phyloP scores from a whole-genome alignment of 2,888 invertebrate genomes.

The Horisme vitalbata region DNA sequence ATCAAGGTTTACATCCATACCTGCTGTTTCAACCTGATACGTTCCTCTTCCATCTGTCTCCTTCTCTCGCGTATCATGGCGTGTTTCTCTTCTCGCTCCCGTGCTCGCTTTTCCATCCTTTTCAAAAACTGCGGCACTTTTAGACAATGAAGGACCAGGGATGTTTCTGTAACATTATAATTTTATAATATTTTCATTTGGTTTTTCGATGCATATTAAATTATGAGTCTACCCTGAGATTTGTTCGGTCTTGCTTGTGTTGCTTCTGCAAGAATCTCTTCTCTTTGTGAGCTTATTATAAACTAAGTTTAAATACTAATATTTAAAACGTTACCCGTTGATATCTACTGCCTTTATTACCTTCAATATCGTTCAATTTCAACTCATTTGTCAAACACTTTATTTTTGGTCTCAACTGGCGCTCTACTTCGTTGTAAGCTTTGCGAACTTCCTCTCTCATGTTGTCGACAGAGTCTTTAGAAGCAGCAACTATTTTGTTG shows the following conservation, averaged over 20 bases:
- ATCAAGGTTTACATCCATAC: constrained; percentile 37
- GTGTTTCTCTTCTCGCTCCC: constrained; percentile 84
- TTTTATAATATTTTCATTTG: too few species aligned
- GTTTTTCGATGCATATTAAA: too few species aligned
- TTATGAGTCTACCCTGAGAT: too few species aligned
- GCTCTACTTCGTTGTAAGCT: constrained; percentile 80
- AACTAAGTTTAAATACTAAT: too few species aligned
- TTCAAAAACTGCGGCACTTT: constrained; percentile 87
- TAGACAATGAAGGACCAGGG: constrained; percentile 70
- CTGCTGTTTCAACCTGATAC: constrained; percentile 71
- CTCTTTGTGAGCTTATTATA: too few species aligned
- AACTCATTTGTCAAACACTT: constrained; percentile 77
- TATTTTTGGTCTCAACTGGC: constrained; percentile 81
- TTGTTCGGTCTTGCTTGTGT: too few species aligned
- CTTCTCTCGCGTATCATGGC: constrained; percentile 74
- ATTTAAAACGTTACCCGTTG: too few species aligned
- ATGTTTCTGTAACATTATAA: constrained; percentile 64
- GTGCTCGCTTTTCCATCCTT: constrained; percentile 88
- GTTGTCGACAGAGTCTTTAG: constrained; percentile 81
- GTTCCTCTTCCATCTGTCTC: constrained; percentile 75
- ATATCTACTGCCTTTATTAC: too few species aligned
- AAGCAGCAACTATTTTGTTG: constrained; percentile 86
- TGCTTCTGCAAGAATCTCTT: too few species aligned
- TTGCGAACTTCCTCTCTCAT: constrained; percentile 83
- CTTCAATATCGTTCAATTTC: constrained; percentile 70